Conservation (phyloP, 2,113 vertebrate genomes). For the Oncorhynchus kisutch region DNA sequence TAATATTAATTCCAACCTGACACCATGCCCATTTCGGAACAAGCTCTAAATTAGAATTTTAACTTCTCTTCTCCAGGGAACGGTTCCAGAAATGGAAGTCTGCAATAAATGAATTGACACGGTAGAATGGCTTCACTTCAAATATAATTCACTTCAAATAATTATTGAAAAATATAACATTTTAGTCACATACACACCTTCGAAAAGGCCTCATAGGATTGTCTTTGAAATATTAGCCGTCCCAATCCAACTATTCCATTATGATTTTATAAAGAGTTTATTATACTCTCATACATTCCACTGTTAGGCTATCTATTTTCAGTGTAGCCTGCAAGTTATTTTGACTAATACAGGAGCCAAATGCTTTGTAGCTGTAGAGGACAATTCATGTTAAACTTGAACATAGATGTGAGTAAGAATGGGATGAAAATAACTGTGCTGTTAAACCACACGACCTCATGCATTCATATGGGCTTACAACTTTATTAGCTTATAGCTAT, state of each 20-base stretch:
- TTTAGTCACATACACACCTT: too few relatives aligned
- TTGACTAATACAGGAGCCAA: background rate
- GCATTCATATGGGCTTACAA: too few relatives aligned
- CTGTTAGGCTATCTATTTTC: background rate
- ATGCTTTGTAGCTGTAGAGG: background rate
- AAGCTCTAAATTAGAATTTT: constrained; percentile 26
- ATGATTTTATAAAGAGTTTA: background rate
- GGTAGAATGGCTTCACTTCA: too few relatives aligned
- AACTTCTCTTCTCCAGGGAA: constrained; percentile 35
- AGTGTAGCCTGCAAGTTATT: background rate
- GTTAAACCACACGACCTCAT: too few relatives aligned
- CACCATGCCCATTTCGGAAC: constrained; percentile 23
- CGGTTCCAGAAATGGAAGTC: constrained; percentile 3
- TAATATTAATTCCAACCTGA: constrained; percentile 40
- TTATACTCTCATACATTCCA: background rate
- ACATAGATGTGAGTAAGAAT: constrained; percentile 20
- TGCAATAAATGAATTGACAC: background rate
- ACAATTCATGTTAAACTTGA: constrained; percentile 1
- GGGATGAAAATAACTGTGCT: constrained; percentile 5
- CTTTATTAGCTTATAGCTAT: too few relatives aligned
- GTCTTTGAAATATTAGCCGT: background rate
- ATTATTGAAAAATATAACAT: too few relatives aligned
- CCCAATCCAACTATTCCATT: background rate
- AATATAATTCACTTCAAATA: too few relatives aligned
- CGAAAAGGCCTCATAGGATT: too few relatives aligned